Evolutionary conservation across 1,140 invertebrate genomes (phyloP), one percentile per base, ranked within the genome.

Genomic region (Drosophila parabipectinata): DNA sequence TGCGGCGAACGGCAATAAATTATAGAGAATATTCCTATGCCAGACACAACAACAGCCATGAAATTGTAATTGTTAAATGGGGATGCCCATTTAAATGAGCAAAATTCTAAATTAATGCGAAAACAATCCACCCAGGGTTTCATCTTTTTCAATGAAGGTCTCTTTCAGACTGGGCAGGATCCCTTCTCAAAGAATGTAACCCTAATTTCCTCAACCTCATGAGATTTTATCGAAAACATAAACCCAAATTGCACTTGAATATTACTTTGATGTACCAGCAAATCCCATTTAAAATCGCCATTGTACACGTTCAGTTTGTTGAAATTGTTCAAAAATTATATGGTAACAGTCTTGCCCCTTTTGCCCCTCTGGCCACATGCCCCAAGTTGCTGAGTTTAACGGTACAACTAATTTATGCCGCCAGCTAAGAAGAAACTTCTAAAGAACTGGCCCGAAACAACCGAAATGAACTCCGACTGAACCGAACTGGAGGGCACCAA

Each of bases 371-470:
- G 14, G 9, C 24, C 12, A 60, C 34, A 30, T 32, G 41, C 37
- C 39, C 39, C 50, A 1, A n/a, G 39, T 21, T 28, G 34, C 41
- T 56, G 39, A 28, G 45, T 26, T 51, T 83, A 82, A 83, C 79
- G 79, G 79, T 75, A 75, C 53, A 79, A 66, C 75, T 82, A 82
- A 82, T 82, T 82, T 82, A 79, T 84, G 79, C 79, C 59, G 66
- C 74, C 80, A 68, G 39, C 60, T 45, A 62, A 44, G 37, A 55
- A 79, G 59, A 55, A 75, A 75, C 51, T 67, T 58, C 60, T 74
- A 53, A 64, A 83, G 75, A 69, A 71, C 48, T 69, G 67, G 64
- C 64, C 67, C 67, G 67, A 69, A 69, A 69, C 63, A 53, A 53
- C 48, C 48, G 51, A 48, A 55, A 56, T 57, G 32, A 50, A 68